A percentile compares a stretch with the other conserved stretches of the same genome.
These are phyloP conservation scores for Lamproptera curius DNA, from an alignment of 2,888 invertebrate genomes.

Conservation along the genomic window DNA sequence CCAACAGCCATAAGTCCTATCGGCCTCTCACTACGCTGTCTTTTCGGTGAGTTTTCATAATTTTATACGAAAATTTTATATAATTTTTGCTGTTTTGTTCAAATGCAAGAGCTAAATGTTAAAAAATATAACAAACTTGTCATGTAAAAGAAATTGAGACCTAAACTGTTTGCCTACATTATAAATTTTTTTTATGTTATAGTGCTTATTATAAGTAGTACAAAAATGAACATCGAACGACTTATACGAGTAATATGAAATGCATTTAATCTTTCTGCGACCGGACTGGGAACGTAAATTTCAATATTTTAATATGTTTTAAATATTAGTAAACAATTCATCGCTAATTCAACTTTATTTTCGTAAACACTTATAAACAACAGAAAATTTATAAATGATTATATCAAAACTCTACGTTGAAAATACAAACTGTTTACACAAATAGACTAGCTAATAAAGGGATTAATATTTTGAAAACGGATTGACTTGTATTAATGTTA, in stretches of 20 bases:
- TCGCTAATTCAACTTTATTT: neutral
- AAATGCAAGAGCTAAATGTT: no score
- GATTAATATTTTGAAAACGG: neutral
- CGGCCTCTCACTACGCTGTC: conserved; percentile 89
- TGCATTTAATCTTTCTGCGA: no score
- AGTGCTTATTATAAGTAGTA: no score
- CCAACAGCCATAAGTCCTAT: conserved; percentile 91
- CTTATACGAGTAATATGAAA: no score
- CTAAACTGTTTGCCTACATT: no score
- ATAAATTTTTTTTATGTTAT: no score
- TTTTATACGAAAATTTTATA: no score
- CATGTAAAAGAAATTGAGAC: no score
- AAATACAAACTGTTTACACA: neutral
- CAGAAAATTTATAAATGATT: neutral
- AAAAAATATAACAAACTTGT: no score
- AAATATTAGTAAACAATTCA: neutral
- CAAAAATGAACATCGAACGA: no score
- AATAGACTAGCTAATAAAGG: neutral
- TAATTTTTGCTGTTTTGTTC: no score
- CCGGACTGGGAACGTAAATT: no score
- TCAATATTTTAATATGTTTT: neutral
- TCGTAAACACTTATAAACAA: neutral
- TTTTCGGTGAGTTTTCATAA: conserved; percentile 86
- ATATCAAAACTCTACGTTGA: neutral
- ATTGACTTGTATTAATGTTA: conserved; percentile 3